Evolutionary conservation across 1,140 invertebrate genomes (phyloP), one percentile per base, ranked within the genome.

Genomic region (Drosophila virilis): DNA sequence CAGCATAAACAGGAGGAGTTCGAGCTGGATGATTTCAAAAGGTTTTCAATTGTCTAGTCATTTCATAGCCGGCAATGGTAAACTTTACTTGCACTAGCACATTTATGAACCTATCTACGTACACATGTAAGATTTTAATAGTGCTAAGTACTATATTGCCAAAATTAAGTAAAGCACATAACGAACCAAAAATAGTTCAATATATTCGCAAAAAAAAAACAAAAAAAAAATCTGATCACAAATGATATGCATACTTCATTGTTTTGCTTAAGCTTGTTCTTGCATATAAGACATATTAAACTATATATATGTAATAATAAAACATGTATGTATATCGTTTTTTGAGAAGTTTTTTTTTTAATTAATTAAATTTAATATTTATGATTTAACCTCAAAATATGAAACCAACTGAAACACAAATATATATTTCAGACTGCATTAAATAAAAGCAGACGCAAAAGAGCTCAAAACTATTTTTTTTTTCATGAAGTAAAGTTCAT

Each of bases 201-300:
- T 28, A 50, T 50, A 50, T 32, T 50, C 10, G 12, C 8, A 2
- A 61, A 43, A 33, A 45, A 45, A 17, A 7, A 2, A 61, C 37
- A 33, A 45, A 45, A 17, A 7, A 61, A 43, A 33, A 45, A 45
- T 40, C 7, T 9, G 52, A 35, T 42, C 48, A 42, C 40, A 13
- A 12, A 13, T 17, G 38, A 28, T 57, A 42, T 57, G 38, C 12
- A 42, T 57, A 50, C 6, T 33, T n/a, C 32, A 50, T 32, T 6
- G 17, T 55, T 57, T 57, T 22, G n/a, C 28, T 46, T 35, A 46
- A 33, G 42, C 57, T 59, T 43, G 55, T 15, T 38, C 38, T 4
- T 8, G 12, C 33, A 57, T 13, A 33, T 43, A 43, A 9, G 6
- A 40, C 3, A 42, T 42, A 42, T 15, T 52, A 13, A 15, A 46